Conservation (phyloP, 2,797 vertebrate species). For the Galago senegalensis region DNA sequence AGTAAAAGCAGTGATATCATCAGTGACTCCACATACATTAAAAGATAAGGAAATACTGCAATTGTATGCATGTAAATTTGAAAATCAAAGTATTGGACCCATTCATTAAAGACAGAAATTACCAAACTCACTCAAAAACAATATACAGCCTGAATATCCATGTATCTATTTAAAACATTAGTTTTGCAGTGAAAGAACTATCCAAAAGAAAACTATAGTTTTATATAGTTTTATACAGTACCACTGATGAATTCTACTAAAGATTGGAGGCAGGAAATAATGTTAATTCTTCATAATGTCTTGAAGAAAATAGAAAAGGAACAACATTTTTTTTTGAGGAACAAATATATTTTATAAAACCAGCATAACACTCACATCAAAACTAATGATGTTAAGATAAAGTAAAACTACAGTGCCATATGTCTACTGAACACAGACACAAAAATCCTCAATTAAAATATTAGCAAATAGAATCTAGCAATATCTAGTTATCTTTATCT, state of each 20-base stretch:
- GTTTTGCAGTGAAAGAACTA: neutral
- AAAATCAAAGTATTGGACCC: neutral
- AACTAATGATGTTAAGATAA: neutral
- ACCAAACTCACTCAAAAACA: neutral
- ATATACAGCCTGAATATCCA: neutral
- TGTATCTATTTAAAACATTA: neutral
- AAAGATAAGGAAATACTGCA: neutral
- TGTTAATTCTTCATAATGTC: neutral
- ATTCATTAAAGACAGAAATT: neutral
- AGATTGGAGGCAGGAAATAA: neutral
- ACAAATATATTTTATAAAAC: neutral
- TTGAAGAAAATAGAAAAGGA: neutral
- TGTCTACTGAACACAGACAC: neutral
- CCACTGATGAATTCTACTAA: neutral
- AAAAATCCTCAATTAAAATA: neutral
- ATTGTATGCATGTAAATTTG: neutral
- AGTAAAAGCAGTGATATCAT: neutral
- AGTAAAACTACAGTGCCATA: neutral
- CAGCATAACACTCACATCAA: neutral
- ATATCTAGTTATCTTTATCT: neutral
- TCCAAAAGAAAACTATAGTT: neutral
- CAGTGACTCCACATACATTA: neutral
- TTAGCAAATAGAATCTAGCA: neutral
- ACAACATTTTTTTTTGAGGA: neutral
- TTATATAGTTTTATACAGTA: neutral